A percentile compares a stretch with the other conserved stretches of the same genome.
phyloP scores from a whole-genome alignment of 2,888 invertebrate genomes.

The Siphonodentalium dalli region DNA sequence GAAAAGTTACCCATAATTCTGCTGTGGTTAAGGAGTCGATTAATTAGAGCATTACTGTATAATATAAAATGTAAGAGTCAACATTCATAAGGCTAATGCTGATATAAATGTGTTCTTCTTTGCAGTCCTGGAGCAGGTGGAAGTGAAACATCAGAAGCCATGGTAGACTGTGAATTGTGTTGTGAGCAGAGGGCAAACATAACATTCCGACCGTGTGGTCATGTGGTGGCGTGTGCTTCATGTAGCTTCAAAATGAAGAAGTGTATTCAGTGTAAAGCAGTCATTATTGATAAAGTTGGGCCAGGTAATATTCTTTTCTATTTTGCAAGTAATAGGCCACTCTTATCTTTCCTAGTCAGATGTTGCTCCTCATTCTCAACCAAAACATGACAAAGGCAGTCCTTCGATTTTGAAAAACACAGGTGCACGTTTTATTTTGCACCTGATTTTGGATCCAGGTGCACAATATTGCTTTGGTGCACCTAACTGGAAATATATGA shows the following conservation, averaged over 20 bases:
- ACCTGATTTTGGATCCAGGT: no score
- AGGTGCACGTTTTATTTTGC: not conserved
- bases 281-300: slow-evolving; percentile 67
- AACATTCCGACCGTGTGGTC: slow-evolving; percentile 77
- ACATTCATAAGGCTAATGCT: no score
- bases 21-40: no score
- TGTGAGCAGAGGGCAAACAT: slow-evolving; percentile 73
- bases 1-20: no score
- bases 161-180: slow-evolving; percentile 73
- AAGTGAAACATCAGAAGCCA: no score
- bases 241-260: slow-evolving; percentile 81
- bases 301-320: slow-evolving; percentile 43
- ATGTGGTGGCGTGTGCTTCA: slow-evolving; percentile 78
- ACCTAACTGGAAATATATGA: no score
- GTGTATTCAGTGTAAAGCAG: slow-evolving; percentile 74
- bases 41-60: no score
- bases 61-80: no score
- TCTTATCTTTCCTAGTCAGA: not conserved
- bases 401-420: no score
- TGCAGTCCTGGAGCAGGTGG: no score
- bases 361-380: not conserved
- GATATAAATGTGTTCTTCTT: no score
- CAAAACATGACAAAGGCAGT: not conserved
- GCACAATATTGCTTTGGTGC: no score
- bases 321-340: not conserved